Conservation (phyloP, 2,888 invertebrate genomes). For the Geophilus truncorum region DNA sequence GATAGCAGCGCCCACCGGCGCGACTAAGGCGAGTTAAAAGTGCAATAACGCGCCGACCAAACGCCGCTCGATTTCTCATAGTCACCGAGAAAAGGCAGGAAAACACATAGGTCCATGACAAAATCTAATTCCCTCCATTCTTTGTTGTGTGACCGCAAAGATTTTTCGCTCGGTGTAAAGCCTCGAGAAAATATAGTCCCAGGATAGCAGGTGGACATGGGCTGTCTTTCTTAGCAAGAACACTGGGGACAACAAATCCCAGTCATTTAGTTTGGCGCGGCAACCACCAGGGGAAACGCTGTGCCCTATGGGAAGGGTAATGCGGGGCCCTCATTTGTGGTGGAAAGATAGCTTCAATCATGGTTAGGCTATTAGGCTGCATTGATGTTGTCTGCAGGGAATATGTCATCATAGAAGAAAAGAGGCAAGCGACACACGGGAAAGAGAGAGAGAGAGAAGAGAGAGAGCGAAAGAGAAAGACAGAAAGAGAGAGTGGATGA, state of each 20-base stretch:
- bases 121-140: conserved; percentile 20
- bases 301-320: conserved; percentile 1
- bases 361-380: conserved; percentile 16
- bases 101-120: conserved; percentile 7
- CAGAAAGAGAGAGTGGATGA: background rate
- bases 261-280: background rate
- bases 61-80: background rate
- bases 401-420: conserved; percentile 12
- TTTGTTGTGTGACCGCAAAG: conserved; percentile 11
- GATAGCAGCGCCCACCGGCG: background rate
- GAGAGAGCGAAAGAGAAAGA: background rate
- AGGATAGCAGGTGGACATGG: conserved; percentile 8
- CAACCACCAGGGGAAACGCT: background rate
- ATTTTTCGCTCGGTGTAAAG: conserved; percentile 16
- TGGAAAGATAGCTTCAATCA: conserved; percentile 20
- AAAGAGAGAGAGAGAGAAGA: background rate
- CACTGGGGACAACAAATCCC: conserved; percentile 20
- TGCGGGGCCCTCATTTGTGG: conserved; percentile 6
- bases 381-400: conserved; percentile 12
- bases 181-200: conserved; percentile 20
- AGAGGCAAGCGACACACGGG: background rate
- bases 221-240: conserved; percentile 16
- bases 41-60: background rate
- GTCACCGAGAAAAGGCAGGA: background rate
- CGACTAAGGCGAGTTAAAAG: background rate